Percentiles rank a stretch among this genome's conserved stretches.
These are phyloP conservation scores for Oithona nana DNA, from an alignment of 2,888 invertebrate species.

Conservation along the genomic window DNA sequence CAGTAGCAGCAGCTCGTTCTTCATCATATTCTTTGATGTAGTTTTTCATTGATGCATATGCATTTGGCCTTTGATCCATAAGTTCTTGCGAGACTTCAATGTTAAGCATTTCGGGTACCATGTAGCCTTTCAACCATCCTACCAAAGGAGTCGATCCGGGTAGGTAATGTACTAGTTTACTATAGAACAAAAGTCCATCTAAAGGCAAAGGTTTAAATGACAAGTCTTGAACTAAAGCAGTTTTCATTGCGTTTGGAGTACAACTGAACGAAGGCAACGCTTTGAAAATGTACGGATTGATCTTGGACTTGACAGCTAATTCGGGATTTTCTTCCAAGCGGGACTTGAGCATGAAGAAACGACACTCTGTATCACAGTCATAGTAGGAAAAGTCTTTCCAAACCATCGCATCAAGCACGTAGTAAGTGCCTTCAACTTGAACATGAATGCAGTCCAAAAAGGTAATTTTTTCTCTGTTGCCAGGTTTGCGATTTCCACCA, in stretches of 20 bases:
- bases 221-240: neutral
- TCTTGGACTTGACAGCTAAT: neutral
- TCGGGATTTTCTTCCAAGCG: neutral
- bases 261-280: neutral
- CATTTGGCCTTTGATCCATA: constrained; percentile 19
- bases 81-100: constrained; percentile 25
- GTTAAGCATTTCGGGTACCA: constrained; percentile 29
- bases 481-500: constrained; percentile 25
- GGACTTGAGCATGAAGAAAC: constrained; percentile 30
- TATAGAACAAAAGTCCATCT: constrained; percentile 36
- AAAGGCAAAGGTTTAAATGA: constrained; percentile 22
- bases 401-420: constrained; percentile 31
- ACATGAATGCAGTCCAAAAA: constrained; percentile 32
- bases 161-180: constrained; percentile 31
- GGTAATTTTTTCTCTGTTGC: constrained; percentile 20
- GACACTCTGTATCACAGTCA: constrained; percentile 32
- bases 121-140: constrained; percentile 34
- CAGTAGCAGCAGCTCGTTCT: neutral
- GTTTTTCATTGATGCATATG: neutral
- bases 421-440: constrained; percentile 28
- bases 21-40: neutral
- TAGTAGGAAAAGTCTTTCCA: constrained; percentile 30
- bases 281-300: neutral
- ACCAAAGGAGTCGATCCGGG: constrained; percentile 34
- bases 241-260: neutral